Percentiles rank a stretch among this genome's conserved stretches.
Conservation (phyloP, 2,888 invertebrate species). For the Himalopsyche kuldschensis region DNA sequence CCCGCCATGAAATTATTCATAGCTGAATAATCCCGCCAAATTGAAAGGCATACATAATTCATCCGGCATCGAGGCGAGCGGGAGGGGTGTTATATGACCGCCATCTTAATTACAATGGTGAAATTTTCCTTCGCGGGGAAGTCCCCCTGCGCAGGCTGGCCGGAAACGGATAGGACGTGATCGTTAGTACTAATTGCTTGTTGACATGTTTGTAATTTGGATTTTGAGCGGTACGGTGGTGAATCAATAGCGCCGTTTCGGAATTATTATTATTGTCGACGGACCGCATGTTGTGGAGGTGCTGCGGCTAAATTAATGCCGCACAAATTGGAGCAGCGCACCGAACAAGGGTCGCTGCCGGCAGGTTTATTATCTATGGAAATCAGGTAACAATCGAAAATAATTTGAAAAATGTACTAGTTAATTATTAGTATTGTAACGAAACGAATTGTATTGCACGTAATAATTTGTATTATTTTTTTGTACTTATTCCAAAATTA, state of each 20-base stretch:
- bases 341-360: neutral
- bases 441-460: no score
- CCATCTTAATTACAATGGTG: conserved; percentile 27
- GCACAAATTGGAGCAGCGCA: neutral
- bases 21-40: conserved; percentile 23
- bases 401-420: no score
- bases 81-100: neutral
- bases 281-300: neutral
- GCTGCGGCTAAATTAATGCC: neutral
- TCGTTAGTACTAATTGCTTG: conserved; percentile 34
- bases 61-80: neutral
- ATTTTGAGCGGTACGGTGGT: conserved; percentile 10
- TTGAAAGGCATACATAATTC: conserved; percentile 31
- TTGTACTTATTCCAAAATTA: no score
- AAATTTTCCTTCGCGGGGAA: neutral
- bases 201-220: conserved; percentile 33
- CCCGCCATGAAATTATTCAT: conserved; percentile 1
- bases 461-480: no score
- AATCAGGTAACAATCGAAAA: neutral
- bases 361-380: neutral
- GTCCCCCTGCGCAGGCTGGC: neutral
- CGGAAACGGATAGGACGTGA: conserved; percentile 15
- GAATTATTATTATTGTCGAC: neutral
- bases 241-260: conserved; percentile 19
- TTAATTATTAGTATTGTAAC: no score